Evolutionary conservation across 2,888 invertebrate species (phyloP), one percentile per base, ranked within the genome.

Genomic region (Trachelus troglodyta): DNA sequence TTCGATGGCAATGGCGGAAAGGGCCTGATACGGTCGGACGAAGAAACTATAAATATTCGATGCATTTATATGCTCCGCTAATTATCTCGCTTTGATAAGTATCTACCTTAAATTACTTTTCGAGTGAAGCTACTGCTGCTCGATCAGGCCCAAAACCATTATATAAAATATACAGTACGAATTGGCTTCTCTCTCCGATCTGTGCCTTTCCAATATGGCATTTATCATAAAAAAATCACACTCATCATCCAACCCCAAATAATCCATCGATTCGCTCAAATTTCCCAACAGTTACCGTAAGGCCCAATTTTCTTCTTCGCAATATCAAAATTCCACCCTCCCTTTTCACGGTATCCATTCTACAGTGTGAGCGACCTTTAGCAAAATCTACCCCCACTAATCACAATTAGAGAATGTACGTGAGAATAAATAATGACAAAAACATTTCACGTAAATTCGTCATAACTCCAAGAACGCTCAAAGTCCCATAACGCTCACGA

Each of bases 31-130:
- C 84, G 85, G 81, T 83, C 84, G 87, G 84, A 85, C 23, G 56
- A 56, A 23, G 56, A 84, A 87, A 88, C 89, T 88, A 89, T 89
- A 89, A 90, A 90, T 90, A 90, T 86, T 83, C 83, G 56, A 23
- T 82, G 88, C 90, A 90, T 91, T 91, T 91, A 89, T 90, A 88
- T 87, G 88, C 90, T 85, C 86, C 83, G 90, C 89, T 91, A 91
- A 91, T 91, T 91, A 91, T 91, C 90, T 90, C 85, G 85, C 82
- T 80, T 56, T 84, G 91, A 91, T 91, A 90, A 90, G 85, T 83
- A 91, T 91, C 91, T 88, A 81, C 83, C 86, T 87, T 84, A 79
- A 88, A 88, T 88, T 88, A 88, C 87, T 87, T 88, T 87, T 84
- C 83, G 85, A 85, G 86, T 87, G 82, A 84, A 56, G 23, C 56